These are phyloP conservation scores for Climacteris rufus DNA, from an alignment of 2,113 vertebrate genomes.

Conservation along the genomic window DNA sequence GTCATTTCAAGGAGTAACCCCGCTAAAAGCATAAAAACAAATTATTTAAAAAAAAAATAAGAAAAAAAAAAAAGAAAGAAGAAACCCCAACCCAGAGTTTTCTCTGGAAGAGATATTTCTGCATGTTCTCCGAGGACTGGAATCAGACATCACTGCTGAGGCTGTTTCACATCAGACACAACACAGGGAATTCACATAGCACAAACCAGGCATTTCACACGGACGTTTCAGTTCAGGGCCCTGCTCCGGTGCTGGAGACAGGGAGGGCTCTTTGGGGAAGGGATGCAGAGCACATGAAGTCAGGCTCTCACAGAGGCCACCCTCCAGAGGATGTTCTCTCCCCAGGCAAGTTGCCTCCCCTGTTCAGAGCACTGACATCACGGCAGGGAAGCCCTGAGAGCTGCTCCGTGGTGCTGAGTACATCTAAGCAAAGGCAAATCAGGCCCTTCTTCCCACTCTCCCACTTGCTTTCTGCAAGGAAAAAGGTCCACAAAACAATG, in stretches of 20 bases:
- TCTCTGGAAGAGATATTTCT: slow-evolving; percentile 7
- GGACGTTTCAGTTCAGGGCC: background rate
- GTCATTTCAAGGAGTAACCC: background rate
- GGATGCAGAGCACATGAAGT: background rate
- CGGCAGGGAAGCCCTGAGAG: background rate
- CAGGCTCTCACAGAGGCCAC: background rate
- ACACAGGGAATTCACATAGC: background rate
- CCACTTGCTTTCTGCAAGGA: background rate
- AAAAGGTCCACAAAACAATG: background rate
- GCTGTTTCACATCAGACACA: background rate
- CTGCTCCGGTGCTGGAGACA: background rate
- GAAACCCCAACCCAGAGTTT: background rate
- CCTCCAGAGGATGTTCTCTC: background rate
- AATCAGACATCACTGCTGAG: background rate
- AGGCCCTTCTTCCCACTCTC: background rate
- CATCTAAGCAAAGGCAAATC: background rate
- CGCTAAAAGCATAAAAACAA: slow-evolving; percentile 22
- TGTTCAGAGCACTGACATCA: background rate
- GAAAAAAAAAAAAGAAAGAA: background rate
- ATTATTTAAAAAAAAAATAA: background rate
- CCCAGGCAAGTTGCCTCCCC: background rate
- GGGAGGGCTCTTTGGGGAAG: background rate
- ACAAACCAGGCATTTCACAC: background rate
- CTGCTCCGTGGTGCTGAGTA: background rate
- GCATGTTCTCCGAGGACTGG: background rate